phyloP scores from a whole-genome alignment of 30 jellyfish, hydroid and myxozoan genomes.

The Turritopsis rubra region DNA sequence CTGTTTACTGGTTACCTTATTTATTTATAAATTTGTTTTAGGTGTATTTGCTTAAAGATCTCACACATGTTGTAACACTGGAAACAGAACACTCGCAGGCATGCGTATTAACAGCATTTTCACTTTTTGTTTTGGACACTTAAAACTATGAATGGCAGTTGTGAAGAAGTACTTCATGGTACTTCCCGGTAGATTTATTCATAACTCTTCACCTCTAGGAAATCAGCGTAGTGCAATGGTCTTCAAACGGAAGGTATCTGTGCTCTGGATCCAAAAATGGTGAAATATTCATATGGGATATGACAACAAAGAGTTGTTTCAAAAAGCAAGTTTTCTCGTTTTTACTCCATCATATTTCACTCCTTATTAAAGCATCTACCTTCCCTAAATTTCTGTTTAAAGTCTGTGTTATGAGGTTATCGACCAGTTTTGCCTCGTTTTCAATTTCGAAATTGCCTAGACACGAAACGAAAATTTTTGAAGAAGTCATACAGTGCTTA shows the following conservation, averaged over 20 bases:
- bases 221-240: constrained; percentile 39
- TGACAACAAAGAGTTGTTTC: constrained; percentile 29
- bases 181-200: not conserved
- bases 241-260: constrained; percentile 54
- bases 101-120: not conserved
- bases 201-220: constrained; percentile 2
- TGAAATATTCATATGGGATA: constrained; percentile 65
- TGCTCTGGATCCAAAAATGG: constrained; percentile 71
- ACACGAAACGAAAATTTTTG: too few species aligned
- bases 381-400: not conserved
- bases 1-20: too few species aligned
- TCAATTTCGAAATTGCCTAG: too few species aligned
- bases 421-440: too few species aligned
- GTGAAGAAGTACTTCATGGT: too few species aligned
- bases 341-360: not conserved
- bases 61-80: not conserved
- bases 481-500: too few species aligned
- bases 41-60: not conserved
- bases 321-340: constrained; percentile 39
- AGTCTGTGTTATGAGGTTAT: too few species aligned
- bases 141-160: too few species aligned
- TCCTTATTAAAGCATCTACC: not conserved
- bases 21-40: too few species aligned
- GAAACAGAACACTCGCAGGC: not conserved
- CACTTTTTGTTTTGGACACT: too few species aligned